Evolutionary conservation across 2,888 invertebrate species (phyloP).

Genomic region (Cerceris rybyensis): DNA sequence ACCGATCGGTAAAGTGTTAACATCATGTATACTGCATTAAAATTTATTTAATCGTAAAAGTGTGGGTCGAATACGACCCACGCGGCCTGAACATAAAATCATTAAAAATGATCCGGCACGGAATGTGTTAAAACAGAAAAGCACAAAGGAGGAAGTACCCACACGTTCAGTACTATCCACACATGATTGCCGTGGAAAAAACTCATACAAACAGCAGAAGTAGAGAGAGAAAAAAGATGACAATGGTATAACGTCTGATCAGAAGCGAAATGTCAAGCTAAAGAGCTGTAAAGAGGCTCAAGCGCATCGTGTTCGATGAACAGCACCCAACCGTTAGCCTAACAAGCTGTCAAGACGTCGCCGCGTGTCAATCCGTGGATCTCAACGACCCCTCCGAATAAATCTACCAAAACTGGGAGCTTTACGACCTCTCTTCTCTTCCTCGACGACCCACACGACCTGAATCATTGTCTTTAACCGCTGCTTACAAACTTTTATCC

Average conservation of each 20-base stretch:
- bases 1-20: too few relatives aligned
- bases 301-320: constrained; percentile 63
- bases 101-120: too few relatives aligned
- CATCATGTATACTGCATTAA: too few relatives aligned
- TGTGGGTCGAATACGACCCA: too few relatives aligned
- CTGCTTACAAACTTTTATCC: constrained; percentile 41
- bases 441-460: constrained; percentile 8
- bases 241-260: constrained; percentile 51
- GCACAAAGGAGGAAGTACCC: too few relatives aligned
- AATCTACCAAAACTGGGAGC: constrained; percentile 56
- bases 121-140: too few relatives aligned
- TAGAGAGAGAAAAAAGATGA: constrained; percentile 11
- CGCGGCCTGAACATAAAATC: too few relatives aligned
- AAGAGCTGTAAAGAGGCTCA: constrained; percentile 71
- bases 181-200: too few relatives aligned
- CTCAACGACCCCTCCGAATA: constrained; percentile 71
- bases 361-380: constrained; percentile 79
- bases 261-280: constrained; percentile 65
- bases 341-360: constrained; percentile 82
- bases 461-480: constrained; percentile 30
- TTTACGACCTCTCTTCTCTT: constrained; percentile 29
- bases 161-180: too few relatives aligned
- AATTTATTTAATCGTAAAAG: too few relatives aligned
- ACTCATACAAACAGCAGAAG: background rate
- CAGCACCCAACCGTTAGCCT: constrained; percentile 73